Base-by-base conservation (phyloP, 1,140 invertebrate genomes). In the Dreissena rostriformis region DNA sequence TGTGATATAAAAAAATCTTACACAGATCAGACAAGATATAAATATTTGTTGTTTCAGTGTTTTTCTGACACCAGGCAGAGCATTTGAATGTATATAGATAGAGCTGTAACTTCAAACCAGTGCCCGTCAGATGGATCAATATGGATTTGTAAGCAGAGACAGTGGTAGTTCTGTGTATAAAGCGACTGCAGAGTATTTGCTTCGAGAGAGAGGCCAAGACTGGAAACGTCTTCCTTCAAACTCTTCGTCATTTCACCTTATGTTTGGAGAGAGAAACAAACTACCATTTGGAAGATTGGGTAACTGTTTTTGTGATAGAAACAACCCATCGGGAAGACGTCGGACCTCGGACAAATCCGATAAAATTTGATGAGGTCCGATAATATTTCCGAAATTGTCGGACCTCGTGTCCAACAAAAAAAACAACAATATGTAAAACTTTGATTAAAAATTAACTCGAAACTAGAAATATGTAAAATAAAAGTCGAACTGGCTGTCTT, bases 231-330 rank as follows among this genome's bases (percentile, higher is more conserved):
- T 89, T 15, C 77, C 86, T 12, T 51, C 73, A 15, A 89, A 88
- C 71, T 85, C 86, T 70, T 65, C 83, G 14, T 79, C 84, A 24
- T 91, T 91, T 77, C 87, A 91, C 74, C 75, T 91, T 15, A 91
- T 91, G 90, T 86, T 91, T 79, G 90, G 90, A 52, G 90, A 91
- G 57, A 87, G 90, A 73, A 91, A 91, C 63, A 88, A 88, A 80
- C 57, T 91, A 11, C 90, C 88, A 39, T 91, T 88, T 85, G 87
- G 87, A 66, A 87, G 84, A 82, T 73, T 89, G 63, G 90, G 90
- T 90, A 78, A 81, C 29, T 57, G 29, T 65, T 17, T 61, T 61
- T 57, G 19, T 57, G 53, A 14, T 57, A n/a, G n/a, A n/a, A n/a
- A n/a, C n/a, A n/a, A n/a, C n/a, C n/a, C n/a, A n/a, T n/a, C n/a